phyloP scores from a whole-genome alignment of 2,113 vertebrate genomes.

The Polyodon spathula region DNA sequence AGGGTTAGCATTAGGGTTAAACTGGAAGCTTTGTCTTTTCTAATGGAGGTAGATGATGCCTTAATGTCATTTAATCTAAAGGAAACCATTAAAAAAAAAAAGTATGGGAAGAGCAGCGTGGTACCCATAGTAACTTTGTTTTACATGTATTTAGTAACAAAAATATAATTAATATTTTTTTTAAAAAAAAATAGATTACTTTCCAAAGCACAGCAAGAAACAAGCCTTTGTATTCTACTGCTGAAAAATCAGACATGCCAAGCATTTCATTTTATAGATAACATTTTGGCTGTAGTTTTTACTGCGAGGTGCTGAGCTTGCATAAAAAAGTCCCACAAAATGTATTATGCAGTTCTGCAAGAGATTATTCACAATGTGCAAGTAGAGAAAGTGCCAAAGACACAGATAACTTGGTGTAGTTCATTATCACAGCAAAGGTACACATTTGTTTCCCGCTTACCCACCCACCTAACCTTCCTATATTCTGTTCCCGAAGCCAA shows the following conservation, averaged over 20 bases:
- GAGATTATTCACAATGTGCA: not conserved
- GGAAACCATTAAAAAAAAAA: no score
- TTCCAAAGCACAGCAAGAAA: not conserved
- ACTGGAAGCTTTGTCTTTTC: no score
- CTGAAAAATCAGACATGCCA: not conserved
- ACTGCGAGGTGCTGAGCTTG: not conserved
- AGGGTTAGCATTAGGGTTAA: no score
- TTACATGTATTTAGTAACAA: not conserved
- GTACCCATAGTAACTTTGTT: no score
- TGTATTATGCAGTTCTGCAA: not conserved
- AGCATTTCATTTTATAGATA: not conserved
- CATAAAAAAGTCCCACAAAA: not conserved
- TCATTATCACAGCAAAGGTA: conserved; percentile 2
- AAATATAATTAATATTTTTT: not conserved
- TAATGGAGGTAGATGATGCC: no score
- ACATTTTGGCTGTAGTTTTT: conserved; percentile 1
- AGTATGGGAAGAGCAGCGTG: no score
- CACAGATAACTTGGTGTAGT: not conserved
- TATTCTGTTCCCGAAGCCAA: not conserved
- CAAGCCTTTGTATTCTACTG: not conserved
- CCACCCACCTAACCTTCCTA: conserved; percentile 1
- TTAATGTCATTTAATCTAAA: no score
- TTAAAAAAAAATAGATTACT: not conserved
- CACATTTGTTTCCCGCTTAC: not conserved
- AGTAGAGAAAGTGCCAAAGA: not conserved